Evolutionary conservation across 2,888 invertebrate species (phyloP).

Genomic region (Caenorhabditis macrosperma): DNA sequence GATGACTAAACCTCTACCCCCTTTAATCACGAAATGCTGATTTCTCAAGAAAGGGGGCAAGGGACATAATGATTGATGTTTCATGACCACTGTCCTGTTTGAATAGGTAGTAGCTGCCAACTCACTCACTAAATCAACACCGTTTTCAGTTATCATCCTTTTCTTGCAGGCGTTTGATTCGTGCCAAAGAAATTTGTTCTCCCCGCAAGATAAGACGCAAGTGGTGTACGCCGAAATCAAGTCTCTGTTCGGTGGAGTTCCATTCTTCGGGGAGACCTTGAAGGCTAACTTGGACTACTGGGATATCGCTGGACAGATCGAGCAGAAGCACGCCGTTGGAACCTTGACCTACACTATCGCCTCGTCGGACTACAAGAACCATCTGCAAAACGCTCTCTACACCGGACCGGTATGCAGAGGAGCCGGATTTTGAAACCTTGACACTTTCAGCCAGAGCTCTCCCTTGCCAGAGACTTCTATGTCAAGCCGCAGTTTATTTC

Average conservation of each 20-base stretch:
- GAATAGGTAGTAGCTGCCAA: no score
- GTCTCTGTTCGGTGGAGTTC: slow-evolving; percentile 61
- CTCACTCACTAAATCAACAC: not conserved
- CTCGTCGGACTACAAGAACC: slow-evolving; percentile 71
- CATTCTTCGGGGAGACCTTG: slow-evolving; percentile 60
- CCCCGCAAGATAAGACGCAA: slow-evolving; percentile 23
- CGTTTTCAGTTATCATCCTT: not conserved
- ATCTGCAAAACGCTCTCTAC: slow-evolving; percentile 69
- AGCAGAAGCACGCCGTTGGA: slow-evolving; percentile 66
- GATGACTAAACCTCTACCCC: not conserved
- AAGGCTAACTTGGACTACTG: slow-evolving; percentile 44
- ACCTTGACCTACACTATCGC: slow-evolving; percentile 68
- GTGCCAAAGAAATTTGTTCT: slow-evolving; percentile 43
- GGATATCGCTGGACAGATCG: slow-evolving; percentile 57
- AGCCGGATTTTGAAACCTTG: not conserved
- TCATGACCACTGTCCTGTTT: slow-evolving; percentile 5
- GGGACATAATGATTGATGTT: not conserved
- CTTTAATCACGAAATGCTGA: not conserved
- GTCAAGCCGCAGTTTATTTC: slow-evolving; percentile 71
- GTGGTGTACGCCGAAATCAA: slow-evolving; percentile 44
- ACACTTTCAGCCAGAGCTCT: slow-evolving; percentile 62
- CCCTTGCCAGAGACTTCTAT: slow-evolving; percentile 72
- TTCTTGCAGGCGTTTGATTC: slow-evolving; percentile 59
- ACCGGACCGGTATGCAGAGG: slow-evolving; percentile 62
- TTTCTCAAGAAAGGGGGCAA: no score